Percentiles rank a stretch among this genome's conserved stretches.
phyloP scores from a whole-genome alignment of 2,888 invertebrate genomes.

The Coronaproctus castanopsis region DNA sequence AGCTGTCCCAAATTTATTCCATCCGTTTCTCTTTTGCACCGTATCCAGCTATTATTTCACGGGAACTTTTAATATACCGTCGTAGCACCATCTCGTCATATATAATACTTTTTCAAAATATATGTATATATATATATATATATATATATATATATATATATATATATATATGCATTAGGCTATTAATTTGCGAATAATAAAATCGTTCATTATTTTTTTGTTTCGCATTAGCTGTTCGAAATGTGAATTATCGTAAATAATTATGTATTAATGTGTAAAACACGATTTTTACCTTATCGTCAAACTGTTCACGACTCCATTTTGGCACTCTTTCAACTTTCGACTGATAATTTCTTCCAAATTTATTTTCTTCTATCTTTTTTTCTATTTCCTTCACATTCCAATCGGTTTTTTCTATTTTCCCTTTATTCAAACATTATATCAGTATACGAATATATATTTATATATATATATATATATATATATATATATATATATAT shows the following conservation, averaged over 20 bases:
- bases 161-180: no score
- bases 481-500: constrained; percentile 7
- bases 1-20: no score
- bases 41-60: no score
- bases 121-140: no score
- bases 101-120: no score
- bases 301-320: constrained; percentile 65
- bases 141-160: no score
- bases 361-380: constrained; percentile 59
- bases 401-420: constrained; percentile 76
- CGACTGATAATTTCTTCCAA: constrained; percentile 27
- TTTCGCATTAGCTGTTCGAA: not conserved
- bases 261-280: no score
- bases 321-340: constrained; percentile 48
- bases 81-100: no score
- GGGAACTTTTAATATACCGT: no score
- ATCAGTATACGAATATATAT: not conserved
- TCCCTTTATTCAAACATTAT: constrained; percentile 29
- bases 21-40: no score
- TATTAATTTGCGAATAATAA: not conserved
- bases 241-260: no score
- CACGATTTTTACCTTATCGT: constrained; percentile 26
- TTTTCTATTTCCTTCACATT: constrained; percentile 76
- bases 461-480: no score
- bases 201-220: not conserved